Conservation (phyloP, 2,113 vertebrate genomes). For the Lagopus leucura region DNA sequence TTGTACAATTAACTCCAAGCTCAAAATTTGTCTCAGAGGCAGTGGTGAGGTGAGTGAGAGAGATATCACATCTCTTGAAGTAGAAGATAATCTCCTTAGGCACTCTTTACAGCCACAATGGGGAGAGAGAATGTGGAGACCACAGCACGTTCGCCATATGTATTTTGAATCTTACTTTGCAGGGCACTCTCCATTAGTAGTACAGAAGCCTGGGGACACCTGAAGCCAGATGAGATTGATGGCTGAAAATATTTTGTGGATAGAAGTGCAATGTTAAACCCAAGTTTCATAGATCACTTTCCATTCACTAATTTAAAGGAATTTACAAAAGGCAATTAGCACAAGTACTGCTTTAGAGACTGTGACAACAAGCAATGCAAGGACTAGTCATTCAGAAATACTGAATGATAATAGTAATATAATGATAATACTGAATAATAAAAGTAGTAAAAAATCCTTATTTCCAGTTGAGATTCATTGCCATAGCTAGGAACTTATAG, state of each 20-base stretch:
- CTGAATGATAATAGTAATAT: neutral
- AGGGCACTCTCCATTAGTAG: fast-evolving
- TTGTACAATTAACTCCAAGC: neutral
- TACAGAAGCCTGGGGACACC: neutral
- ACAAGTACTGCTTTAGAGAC: neutral
- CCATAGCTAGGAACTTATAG: neutral
- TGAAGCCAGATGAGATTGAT: neutral
- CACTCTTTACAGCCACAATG: too few species aligned
- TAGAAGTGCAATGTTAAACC: neutral
- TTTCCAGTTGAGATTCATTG: neutral
- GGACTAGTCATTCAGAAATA: neutral
- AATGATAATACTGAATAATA: too few species aligned
- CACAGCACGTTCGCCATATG: neutral
- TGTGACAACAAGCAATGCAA: neutral
- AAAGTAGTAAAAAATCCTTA: neutral
- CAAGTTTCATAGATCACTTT: neutral
- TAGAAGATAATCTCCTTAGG: neutral
- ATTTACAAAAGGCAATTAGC: neutral
- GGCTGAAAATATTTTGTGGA: neutral
- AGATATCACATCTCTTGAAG: neutral
- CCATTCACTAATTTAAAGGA: neutral
- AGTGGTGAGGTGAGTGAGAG: neutral
- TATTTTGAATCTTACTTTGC: neutral
- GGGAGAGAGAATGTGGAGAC: neutral
- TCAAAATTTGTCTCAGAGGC: neutral